These are phyloP conservation scores for Laticauda laticaudata DNA, from an alignment of 2,113 vertebrate species.

Conservation along the genomic window DNA sequence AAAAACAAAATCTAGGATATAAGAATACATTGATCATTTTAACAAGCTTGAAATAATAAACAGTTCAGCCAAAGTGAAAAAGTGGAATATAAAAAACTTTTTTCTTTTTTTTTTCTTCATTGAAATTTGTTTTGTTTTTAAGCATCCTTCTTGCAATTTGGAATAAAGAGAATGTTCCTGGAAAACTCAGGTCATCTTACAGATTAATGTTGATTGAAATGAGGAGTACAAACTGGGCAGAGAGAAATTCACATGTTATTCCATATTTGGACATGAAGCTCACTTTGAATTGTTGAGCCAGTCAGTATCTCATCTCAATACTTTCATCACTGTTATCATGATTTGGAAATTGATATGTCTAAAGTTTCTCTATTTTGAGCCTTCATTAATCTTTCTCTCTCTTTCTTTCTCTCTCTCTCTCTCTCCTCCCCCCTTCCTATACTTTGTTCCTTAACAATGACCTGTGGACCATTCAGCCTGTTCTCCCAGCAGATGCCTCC, in stretches of 20 bases:
- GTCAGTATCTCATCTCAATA: neutral
- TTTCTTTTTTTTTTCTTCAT: neutral
- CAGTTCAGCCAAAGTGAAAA: conserved; percentile 64
- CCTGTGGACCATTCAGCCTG: neutral
- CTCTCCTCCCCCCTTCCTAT: neutral
- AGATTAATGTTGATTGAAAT: neutral
- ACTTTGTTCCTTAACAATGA: neutral
- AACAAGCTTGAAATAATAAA: conserved; percentile 66
- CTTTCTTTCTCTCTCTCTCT: neutral
- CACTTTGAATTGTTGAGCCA: neutral
- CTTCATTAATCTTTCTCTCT: neutral
- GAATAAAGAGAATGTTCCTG: conserved; percentile 31
- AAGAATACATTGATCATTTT: conserved; percentile 70
- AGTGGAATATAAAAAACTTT: conserved; percentile 37
- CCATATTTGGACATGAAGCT: neutral
- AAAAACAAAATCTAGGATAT: conserved; percentile 16
- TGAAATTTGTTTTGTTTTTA: neutral
- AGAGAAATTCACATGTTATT: neutral
- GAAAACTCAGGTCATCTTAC: conserved; percentile 22
- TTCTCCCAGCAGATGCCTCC: neutral
- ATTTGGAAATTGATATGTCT: neutral
- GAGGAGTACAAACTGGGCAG: neutral
- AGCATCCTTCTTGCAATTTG: neutral
- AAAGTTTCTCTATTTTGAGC: neutral
- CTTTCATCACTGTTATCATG: neutral